Conservation (phyloP, 2,797 vertebrate species). For the Garrulus glandarius region DNA sequence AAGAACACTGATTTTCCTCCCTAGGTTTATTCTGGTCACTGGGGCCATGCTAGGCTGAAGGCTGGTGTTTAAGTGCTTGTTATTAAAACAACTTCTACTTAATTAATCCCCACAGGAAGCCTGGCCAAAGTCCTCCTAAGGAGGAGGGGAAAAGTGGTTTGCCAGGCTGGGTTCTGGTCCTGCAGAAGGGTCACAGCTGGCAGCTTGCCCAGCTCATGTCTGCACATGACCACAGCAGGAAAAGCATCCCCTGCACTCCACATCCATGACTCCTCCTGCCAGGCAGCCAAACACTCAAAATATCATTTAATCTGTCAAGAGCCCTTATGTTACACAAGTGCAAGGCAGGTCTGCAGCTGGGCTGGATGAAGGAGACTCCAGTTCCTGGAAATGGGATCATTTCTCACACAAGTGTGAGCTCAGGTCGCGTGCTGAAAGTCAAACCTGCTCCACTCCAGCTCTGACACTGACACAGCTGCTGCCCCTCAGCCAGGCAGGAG, state of each 20-base stretch:
- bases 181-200: background rate
- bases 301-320: rapidly evolving
- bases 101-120: background rate
- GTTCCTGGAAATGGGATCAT: rapidly evolving
- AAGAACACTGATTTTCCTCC: background rate
- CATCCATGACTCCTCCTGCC: background rate
- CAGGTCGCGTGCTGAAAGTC: background rate
- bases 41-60: background rate
- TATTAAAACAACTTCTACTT: background rate
- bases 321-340: background rate
- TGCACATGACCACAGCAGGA: background rate
- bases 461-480: rapidly evolving
- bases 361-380: background rate
- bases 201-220: background rate
- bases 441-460: background rate
- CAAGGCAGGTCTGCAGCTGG: background rate
- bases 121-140: background rate
- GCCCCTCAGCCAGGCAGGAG: rapidly evolving
- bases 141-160: background rate
- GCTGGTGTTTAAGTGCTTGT: background rate
- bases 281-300: background rate
- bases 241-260: background rate
- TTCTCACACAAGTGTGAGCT: rapidly evolving
- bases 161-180: background rate
- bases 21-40: background rate